Percentiles rank a stretch among this genome's conserved stretches.
Conservation (phyloP, 53 echinoderm and acorn worm genomes). For the Astropecten irregularis region DNA sequence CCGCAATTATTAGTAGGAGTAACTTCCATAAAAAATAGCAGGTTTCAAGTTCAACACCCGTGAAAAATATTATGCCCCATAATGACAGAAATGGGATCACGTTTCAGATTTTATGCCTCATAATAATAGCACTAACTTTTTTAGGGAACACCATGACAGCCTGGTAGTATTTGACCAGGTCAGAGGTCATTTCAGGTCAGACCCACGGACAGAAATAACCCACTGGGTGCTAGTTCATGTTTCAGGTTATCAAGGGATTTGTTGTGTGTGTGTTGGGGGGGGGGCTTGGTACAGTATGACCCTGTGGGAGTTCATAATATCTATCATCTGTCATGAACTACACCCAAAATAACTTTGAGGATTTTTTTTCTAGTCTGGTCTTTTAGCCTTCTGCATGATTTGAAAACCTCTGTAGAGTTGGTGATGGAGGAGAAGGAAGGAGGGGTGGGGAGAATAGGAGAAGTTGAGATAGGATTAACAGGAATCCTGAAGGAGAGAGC, state of each 20-base stretch:
- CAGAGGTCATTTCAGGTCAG: slow-evolving; percentile 52
- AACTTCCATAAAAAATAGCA: neutral
- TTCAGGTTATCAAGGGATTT: slow-evolving; percentile 10
- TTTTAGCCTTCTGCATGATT: too few relatives aligned
- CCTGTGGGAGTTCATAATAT: neutral
- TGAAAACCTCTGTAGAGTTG: too few relatives aligned
- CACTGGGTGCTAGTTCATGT: neutral
- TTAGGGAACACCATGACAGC: too few relatives aligned
- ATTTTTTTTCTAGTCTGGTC: slow-evolving; percentile 9
- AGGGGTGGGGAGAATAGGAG: too few relatives aligned
- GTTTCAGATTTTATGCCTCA: neutral
- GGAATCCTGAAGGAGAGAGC: neutral
- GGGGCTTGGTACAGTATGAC: neutral
- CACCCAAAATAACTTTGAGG: neutral
- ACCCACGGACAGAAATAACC: slow-evolving; percentile 4
- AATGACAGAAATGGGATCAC: neutral
- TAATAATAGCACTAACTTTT: too few relatives aligned
- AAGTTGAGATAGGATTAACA: too few relatives aligned
- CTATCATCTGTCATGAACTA: neutral
- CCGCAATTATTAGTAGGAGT: neutral
- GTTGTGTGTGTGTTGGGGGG: neutral
- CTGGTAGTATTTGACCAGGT: too few relatives aligned
- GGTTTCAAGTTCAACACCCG: neutral
- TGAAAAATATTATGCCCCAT: neutral
- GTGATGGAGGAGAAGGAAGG: too few relatives aligned